phyloP scores from a whole-genome alignment of 2,888 invertebrate genomes.

The Hyposoter didymator region DNA sequence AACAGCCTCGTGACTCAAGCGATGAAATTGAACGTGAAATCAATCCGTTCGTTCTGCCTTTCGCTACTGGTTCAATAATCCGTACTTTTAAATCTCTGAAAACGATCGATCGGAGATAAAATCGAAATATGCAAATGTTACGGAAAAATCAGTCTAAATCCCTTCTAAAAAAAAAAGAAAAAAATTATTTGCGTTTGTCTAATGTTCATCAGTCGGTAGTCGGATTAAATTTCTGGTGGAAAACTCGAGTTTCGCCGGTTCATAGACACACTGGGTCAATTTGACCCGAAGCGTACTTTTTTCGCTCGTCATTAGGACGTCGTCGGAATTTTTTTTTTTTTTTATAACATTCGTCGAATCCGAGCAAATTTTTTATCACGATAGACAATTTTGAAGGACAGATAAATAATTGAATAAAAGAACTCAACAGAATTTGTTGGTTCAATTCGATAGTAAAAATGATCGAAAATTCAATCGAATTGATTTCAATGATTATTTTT shows the following conservation, averaged over 20 bases:
- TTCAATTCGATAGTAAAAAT: neutral
- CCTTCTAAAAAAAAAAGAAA: neutral
- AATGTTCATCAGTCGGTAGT: neutral
- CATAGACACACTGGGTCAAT: no score
- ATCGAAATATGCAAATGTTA: slow-evolving; percentile 73
- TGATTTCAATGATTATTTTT: neutral
- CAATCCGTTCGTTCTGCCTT: neutral
- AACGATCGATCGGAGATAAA: slow-evolving; percentile 64
- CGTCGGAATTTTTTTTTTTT: neutral
- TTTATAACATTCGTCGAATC: neutral
- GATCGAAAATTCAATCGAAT: neutral
- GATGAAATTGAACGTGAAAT: slow-evolving; percentile 17
- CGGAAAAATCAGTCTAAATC: slow-evolving; percentile 31
- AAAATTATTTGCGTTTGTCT: neutral
- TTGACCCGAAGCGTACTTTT: no score
- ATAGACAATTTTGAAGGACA: neutral
- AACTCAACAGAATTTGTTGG: neutral
- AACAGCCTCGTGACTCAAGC: neutral
- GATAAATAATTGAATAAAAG: neutral
- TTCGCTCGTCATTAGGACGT: no score
- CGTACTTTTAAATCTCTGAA: slow-evolving; percentile 14
- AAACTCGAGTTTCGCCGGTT: no score
- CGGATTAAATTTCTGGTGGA: no score
- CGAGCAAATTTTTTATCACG: neutral
- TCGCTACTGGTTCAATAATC: slow-evolving; percentile 12